Conservation (phyloP, 2,797 vertebrate species). For the Channallabes apus region DNA sequence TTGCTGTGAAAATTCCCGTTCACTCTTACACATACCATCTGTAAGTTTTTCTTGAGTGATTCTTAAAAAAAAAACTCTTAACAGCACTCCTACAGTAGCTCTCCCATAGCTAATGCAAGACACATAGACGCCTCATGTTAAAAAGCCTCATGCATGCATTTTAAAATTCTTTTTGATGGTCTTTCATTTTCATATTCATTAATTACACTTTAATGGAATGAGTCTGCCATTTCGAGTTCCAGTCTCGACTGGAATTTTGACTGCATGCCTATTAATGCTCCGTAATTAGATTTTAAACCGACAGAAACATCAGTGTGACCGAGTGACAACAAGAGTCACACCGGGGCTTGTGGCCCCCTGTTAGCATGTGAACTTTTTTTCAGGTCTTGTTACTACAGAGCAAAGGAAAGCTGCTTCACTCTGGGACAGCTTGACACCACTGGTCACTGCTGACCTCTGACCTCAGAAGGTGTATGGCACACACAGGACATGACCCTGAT, state of each 20-base stretch:
- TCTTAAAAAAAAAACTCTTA: not conserved
- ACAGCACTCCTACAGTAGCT: too few relatives aligned
- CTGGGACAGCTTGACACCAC: constrained; percentile 31
- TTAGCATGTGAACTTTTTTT: constrained; percentile 41
- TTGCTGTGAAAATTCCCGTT: constrained; percentile 45
- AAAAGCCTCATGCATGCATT: not conserved
- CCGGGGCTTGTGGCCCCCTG: not conserved
- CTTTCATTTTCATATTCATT: not conserved
- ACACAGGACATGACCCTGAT: constrained; percentile 49
- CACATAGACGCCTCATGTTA: not conserved
- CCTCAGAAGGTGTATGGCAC: constrained; percentile 51
- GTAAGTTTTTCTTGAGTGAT: constrained; percentile 32
- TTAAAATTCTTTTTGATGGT: not conserved
- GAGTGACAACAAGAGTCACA: constrained; percentile 23
- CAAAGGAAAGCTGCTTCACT: constrained; percentile 17
- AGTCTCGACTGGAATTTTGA: not conserved
- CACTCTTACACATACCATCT: constrained; percentile 44
- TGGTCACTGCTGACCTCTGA: constrained; percentile 54
- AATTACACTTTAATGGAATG: not conserved
- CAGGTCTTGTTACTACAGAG: constrained; percentile 26
- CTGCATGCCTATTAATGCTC: constrained; percentile 2
- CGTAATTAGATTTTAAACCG: constrained; percentile 12
- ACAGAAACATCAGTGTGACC: constrained; percentile 26
- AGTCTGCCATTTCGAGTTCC: not conserved
- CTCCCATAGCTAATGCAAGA: not conserved